These are phyloP conservation scores for Drosophila bunnanda DNA, from an alignment of 2,888 invertebrate species.

Conservation along the genomic window DNA sequence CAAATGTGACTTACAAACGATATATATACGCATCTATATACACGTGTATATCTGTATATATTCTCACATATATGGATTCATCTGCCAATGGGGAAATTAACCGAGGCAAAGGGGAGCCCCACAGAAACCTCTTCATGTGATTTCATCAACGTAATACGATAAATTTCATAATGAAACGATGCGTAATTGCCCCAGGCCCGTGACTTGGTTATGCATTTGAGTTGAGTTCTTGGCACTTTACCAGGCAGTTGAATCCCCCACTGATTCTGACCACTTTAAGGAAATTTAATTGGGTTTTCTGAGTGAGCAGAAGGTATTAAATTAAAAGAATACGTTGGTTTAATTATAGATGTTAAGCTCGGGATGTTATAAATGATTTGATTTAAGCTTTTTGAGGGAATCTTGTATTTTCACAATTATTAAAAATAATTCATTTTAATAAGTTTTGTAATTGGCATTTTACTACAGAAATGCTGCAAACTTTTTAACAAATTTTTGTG, in stretches of 20 bases:
- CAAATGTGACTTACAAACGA: constrained; percentile 55
- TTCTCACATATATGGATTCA: constrained; percentile 30
- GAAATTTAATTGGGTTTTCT: constrained; percentile 24
- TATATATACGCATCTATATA: constrained; percentile 8
- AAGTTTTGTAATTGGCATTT: too few relatives aligned
- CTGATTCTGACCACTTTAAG: constrained; percentile 1
- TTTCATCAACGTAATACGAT: constrained; percentile 81
- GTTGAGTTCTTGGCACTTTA: constrained; percentile 9
- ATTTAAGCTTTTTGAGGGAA: not conserved
- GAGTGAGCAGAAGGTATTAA: constrained; percentile 5
- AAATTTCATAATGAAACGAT: constrained; percentile 79
- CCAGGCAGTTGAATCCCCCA: not conserved
- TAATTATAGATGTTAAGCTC: not conserved
- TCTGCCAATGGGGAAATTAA: constrained; percentile 75
- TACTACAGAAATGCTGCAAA: too few relatives aligned
- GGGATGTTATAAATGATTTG: not conserved
- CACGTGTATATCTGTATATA: constrained; percentile 4
- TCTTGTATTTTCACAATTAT: not conserved
- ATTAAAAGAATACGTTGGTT: constrained; percentile 20
- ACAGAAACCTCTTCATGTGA: constrained; percentile 60
- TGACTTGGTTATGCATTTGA: constrained; percentile 10
- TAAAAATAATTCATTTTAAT: too few relatives aligned
- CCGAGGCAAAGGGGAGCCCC: constrained; percentile 17
- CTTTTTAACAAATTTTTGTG: too few relatives aligned
- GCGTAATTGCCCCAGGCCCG: constrained; percentile 66